phyloP scores from a whole-genome alignment of 1,140 invertebrate species.

The Rhagoletis zephyria region DNA sequence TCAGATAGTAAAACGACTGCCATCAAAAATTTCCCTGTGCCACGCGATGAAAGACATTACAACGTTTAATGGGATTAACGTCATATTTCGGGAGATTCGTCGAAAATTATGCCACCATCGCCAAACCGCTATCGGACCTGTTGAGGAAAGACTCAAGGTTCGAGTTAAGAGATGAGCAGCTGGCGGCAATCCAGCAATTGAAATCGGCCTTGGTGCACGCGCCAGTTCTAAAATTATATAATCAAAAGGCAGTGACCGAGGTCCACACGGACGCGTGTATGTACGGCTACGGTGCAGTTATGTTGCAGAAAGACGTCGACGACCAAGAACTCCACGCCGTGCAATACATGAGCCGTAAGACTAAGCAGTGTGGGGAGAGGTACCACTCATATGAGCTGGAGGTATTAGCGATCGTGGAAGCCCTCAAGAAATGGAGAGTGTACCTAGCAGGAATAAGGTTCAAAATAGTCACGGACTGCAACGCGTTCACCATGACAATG shows the following conservation, averaged over 20 bases:
- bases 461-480: no score
- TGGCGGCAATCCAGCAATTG: slow-evolving; percentile 57
- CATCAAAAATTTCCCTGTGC: slow-evolving; percentile 50
- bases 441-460: no score
- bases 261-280: no score
- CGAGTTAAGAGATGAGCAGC: slow-evolving; percentile 26
- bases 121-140: slow-evolving; percentile 3
- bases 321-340: no score
- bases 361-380: slow-evolving; percentile 47
- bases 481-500: no score
- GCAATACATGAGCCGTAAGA: no score
- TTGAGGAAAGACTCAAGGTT: neutral
- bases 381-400: slow-evolving; percentile 54
- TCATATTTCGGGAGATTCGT: slow-evolving; percentile 51
- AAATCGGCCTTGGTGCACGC: slow-evolving; percentile 54
- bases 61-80: slow-evolving; percentile 51
- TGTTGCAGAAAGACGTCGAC: no score
- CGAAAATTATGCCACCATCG: neutral
- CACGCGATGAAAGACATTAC: slow-evolving; percentile 32
- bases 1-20: neutral
- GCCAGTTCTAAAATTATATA: slow-evolving; percentile 64
- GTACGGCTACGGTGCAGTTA: no score
- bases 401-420: neutral
- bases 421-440: neutral
- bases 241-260: no score